A percentile compares a stretch with the other conserved stretches of the same genome.
These are phyloP conservation scores for Macrostomum lignano DNA, from an alignment of 1,140 invertebrate genomes.

Conservation along the genomic window DNA sequence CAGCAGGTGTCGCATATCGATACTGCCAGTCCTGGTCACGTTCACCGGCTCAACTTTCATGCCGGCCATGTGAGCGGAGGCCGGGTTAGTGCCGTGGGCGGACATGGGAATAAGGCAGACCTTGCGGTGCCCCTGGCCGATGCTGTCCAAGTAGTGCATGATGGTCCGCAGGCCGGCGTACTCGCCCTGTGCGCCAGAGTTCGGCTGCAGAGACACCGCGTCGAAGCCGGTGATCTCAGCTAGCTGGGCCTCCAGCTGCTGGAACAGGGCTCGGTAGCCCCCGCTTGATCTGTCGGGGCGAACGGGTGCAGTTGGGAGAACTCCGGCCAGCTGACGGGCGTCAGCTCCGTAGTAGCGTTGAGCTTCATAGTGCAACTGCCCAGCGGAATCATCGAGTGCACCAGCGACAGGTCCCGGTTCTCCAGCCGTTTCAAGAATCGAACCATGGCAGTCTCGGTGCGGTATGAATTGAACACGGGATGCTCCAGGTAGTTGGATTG, in stretches of 20 bases:
- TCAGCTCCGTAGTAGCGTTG: slow-evolving; percentile 89
- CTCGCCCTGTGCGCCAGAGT: slow-evolving; percentile 93
- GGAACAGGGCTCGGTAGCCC: slow-evolving; percentile 64
- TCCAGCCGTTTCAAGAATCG: slow-evolving; percentile 90
- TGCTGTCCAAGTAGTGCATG: slow-evolving; percentile 61
- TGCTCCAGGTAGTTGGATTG: slow-evolving; percentile 49
- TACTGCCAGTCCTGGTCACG: slow-evolving; percentile 51
- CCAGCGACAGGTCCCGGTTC: slow-evolving; percentile 87
- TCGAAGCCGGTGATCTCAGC: slow-evolving; percentile 95
- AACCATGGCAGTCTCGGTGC: slow-evolving; percentile 75
- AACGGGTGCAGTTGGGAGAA: slow-evolving; percentile 87
- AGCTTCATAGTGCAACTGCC: slow-evolving; percentile 99
- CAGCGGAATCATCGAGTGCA: slow-evolving; percentile 95
- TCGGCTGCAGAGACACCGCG: slow-evolving; percentile 82
- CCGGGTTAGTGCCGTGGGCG: slow-evolving; percentile 92
- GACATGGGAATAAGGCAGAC: slow-evolving; percentile 84
- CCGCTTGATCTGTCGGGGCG: slow-evolving; percentile 58
- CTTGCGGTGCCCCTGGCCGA: slow-evolving; percentile 46
- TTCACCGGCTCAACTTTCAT: slow-evolving; percentile 72
- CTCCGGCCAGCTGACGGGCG: slow-evolving; percentile 67
- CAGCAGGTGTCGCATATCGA: slow-evolving; percentile 59
- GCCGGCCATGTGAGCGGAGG: slow-evolving; percentile 90
- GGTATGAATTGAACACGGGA: slow-evolving; percentile 60
- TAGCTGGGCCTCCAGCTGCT: slow-evolving; percentile 61
- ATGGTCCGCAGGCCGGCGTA: slow-evolving; percentile 83